phyloP scores from a whole-genome alignment of 2,113 vertebrate species.

The Pelvicachromis taeniatus region DNA sequence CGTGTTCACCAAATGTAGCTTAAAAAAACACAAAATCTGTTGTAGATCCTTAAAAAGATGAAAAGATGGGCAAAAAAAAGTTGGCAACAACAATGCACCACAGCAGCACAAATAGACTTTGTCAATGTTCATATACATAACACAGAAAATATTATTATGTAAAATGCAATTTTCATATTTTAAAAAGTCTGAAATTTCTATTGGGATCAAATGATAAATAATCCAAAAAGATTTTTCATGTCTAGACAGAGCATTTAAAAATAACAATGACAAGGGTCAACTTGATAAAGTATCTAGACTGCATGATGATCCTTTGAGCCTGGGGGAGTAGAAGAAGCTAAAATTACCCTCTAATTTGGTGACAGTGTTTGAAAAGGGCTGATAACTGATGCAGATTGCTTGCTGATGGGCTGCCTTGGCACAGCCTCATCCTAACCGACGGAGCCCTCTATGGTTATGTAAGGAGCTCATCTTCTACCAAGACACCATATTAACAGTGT shows the following conservation, averaged over 20 bases:
- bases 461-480: constrained; percentile 60
- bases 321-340: constrained; percentile 29
- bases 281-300: constrained; percentile 20
- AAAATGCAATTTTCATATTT: background rate
- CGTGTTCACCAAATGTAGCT: background rate
- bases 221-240: background rate
- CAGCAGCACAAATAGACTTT: background rate
- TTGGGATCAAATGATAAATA: background rate
- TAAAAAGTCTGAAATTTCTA: background rate
- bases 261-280: background rate
- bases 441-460: constrained; percentile 44
- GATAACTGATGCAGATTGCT: constrained; percentile 33
- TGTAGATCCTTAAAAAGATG: background rate
- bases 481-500: constrained; percentile 18
- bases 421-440: constrained; percentile 37
- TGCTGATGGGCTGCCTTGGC: constrained; percentile 23
- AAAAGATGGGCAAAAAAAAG: background rate
- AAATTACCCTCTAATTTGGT: constrained; percentile 58
- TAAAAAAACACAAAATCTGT: background rate
- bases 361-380: constrained; percentile 36
- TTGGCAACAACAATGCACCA: background rate
- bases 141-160: background rate
- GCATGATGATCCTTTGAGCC: constrained; percentile 12
- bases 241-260: background rate
- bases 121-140: background rate